Evolutionary conservation across 2,113 vertebrate species (phyloP), one percentile per base, ranked within the genome.

Genomic region (Brachypodius melanocephalos): DNA sequence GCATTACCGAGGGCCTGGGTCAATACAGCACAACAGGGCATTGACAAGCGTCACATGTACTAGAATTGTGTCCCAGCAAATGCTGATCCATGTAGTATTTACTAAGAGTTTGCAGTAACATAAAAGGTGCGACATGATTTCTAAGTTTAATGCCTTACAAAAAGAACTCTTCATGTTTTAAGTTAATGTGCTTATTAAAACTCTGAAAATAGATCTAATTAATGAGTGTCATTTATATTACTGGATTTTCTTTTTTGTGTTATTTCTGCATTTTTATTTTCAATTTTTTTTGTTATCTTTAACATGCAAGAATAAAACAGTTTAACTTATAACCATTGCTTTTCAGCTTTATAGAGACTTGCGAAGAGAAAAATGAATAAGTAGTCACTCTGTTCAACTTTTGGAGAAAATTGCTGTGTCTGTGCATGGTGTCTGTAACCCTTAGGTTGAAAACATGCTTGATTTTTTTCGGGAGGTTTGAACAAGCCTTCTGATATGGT

Each of bases 21-120:
- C 76, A 49, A 0, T 25, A 1, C 5, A 21, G 69, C 40, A n/a
- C 36, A 65, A 2, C 15, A 7, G 24, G 49, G 49, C 42, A 14
- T 49, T 83, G 42, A 31, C 7, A 48, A 68, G 19, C 20, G 48
- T 90, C 42, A 46, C 3, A 0, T 15, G 7, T 18, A 13, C 51
- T 66, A 8, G 67, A 62, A 34, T 8, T 28, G 12, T 18, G 24
- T 88, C 42, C 40, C 18, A 43, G 28, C 31, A 75, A 42, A n/a
- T 29, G 36, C 13, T 65, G 8, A 31, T 62, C 38, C 10, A 0
- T 18, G 4, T 18, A 32, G 32, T 46, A n/a, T 82, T 85, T 86
- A 17, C 45, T 52, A 15, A 42, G 11, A 40, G 29, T 59, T 73
- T 84, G 20, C 13, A 57, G 43, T 18, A 63, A 5, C 2, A 2